phyloP scores from a whole-genome alignment of 2,113 vertebrate genomes.

The Origma solitaria region DNA sequence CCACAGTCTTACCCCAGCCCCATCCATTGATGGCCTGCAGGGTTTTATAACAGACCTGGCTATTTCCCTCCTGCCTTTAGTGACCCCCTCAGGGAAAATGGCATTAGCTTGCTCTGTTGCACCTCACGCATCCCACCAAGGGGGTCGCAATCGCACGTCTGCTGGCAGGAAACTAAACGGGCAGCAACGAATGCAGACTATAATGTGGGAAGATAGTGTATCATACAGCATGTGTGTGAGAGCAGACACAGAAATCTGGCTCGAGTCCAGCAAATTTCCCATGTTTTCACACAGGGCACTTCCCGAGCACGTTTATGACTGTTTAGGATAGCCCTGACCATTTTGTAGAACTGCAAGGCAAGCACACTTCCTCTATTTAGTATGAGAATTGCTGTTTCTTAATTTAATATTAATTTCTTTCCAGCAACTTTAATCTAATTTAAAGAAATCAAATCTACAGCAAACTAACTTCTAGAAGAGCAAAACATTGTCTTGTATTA shows the following conservation, averaged over 20 bases:
- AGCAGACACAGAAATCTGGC: neutral
- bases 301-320: neutral
- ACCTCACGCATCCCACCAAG: neutral
- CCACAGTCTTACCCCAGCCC: neutral
- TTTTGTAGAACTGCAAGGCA: neutral
- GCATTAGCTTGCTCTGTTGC: neutral
- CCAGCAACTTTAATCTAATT: neutral
- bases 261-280: neutral
- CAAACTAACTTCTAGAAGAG: neutral
- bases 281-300: neutral
- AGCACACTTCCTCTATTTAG: neutral
- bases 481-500: neutral
- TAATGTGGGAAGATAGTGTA: neutral
- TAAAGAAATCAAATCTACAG: neutral
- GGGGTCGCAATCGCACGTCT: neutral
- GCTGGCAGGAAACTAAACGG: neutral
- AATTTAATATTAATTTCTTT: conserved; percentile 3
- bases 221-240: neutral
- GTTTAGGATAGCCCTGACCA: neutral
- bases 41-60: neutral
- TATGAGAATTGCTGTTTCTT: neutral
- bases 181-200: neutral
- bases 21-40: neutral
- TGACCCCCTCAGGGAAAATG: accelerated
- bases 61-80: neutral